Percentiles rank a stretch among this genome's conserved stretches.
Conservation (phyloP, 2,113 vertebrate genomes). For the Pseudorhombus dupliciocellatus region DNA sequence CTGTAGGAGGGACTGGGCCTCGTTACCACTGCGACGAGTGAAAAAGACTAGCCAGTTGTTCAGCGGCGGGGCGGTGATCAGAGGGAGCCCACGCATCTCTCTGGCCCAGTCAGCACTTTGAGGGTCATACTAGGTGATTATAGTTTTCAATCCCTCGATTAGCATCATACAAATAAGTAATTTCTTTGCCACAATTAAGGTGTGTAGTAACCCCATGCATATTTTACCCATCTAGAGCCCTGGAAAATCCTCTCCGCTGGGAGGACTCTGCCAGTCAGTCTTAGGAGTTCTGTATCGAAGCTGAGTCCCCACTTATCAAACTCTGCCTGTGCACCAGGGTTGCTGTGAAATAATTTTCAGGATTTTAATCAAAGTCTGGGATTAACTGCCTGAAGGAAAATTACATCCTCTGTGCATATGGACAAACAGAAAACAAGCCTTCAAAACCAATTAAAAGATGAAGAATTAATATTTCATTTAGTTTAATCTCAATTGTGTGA, state of each 20-base stretch:
- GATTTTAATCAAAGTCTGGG: constrained; percentile 12
- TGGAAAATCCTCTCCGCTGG: constrained; percentile 89
- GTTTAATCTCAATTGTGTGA: too few species aligned
- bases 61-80: constrained; percentile 83
- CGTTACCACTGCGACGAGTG: constrained; percentile 80
- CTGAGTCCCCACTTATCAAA: constrained; percentile 89
- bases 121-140: constrained; percentile 82
- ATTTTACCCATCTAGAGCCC: constrained; percentile 79
- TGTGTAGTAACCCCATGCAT: neutral
- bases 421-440: neutral
- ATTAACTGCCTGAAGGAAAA: constrained; percentile 1
- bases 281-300: constrained; percentile 88
- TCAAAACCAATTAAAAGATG: neutral
- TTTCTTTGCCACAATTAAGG: neutral
- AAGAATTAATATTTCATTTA: too few species aligned
- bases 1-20: constrained; percentile 84
- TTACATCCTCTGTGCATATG: neutral
- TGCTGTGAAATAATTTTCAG: constrained; percentile 74
- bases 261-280: constrained; percentile 86
- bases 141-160: neutral
- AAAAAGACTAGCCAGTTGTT: constrained; percentile 89
- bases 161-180: neutral
- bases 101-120: constrained; percentile 88
- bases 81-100: constrained; percentile 84
- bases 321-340: constrained; percentile 85